A percentile compares a stretch with the other conserved stretches of the same genome.
Evolutionary conservation across 2,888 invertebrate species (phyloP).

Genomic region (Pandemis heparana): DNA sequence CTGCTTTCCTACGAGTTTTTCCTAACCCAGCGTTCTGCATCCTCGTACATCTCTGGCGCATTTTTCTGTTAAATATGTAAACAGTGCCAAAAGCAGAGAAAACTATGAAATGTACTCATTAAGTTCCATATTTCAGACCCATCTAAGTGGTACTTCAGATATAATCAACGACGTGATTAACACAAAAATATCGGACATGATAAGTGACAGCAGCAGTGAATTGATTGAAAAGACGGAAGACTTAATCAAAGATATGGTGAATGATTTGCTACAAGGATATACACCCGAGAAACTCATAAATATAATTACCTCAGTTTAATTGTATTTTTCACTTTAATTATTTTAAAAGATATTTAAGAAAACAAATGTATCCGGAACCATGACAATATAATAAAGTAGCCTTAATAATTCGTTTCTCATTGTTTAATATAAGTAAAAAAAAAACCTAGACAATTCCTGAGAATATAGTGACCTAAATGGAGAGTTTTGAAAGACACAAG

Average conservation of each 20-base stretch:
- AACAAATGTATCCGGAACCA: conserved; percentile 8
- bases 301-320: conserved; percentile 2
- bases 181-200: background rate
- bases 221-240: background rate
- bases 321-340: background rate
- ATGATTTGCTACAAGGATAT: conserved; percentile 13
- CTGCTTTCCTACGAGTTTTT: no score
- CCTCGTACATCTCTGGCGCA: no score
- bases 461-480: background rate
- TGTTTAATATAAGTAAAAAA: background rate
- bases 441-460: background rate
- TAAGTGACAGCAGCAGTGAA: conserved; percentile 9
- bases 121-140: background rate
- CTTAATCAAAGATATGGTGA: background rate
- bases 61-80: background rate
- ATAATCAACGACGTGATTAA: conserved; percentile 7
- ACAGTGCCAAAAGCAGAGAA: background rate
- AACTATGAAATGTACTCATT: background rate
- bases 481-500: background rate
- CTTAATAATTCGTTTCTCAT: background rate
- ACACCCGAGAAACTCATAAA: conserved; percentile 25
- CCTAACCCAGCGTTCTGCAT: no score
- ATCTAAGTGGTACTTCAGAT: conserved; percentile 19
- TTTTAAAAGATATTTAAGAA: conserved; percentile 2
- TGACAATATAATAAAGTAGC: conserved; percentile 20